Conservation (phyloP, 64 coral and sea anemone species). For the Hydrozoanthus tunicans region DNA sequence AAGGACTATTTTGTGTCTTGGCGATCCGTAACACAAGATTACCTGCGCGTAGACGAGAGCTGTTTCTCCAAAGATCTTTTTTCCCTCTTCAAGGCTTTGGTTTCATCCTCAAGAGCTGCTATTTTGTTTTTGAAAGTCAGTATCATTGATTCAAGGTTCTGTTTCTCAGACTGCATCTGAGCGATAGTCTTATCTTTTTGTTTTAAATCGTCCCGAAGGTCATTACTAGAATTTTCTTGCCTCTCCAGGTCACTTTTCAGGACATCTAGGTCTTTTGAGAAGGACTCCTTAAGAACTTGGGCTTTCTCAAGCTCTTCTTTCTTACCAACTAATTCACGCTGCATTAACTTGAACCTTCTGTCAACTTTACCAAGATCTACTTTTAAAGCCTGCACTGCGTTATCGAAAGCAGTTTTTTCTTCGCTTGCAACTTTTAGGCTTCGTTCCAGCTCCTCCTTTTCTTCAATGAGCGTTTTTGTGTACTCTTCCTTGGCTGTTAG, state of each 20-base stretch:
- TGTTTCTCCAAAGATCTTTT: constrained; percentile 58
- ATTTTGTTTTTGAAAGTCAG: constrained; percentile 52
- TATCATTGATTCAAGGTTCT: constrained; percentile 42
- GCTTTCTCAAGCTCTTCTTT: constrained; percentile 75
- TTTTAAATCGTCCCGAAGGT: constrained; percentile 59
- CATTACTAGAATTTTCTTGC: constrained; percentile 41
- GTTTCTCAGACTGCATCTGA: constrained; percentile 55
- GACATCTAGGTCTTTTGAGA: constrained; percentile 52
- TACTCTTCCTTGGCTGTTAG: constrained; percentile 13
- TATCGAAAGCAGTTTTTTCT: constrained; percentile 76
- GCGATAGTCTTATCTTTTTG: constrained; percentile 51
- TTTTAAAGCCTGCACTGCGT: constrained; percentile 69
- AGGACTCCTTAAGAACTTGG: constrained; percentile 58
- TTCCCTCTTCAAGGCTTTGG: constrained; percentile 37
- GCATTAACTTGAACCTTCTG: constrained; percentile 88
- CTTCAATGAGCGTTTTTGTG: constrained; percentile 50
- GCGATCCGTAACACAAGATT: neutral
- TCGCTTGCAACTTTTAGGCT: constrained; percentile 65
- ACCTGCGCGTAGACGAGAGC: constrained; percentile 69
- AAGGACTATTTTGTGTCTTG: too few relatives aligned
- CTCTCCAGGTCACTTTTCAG: constrained; percentile 60
- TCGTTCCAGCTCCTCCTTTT: constrained; percentile 54
- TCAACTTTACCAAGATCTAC: constrained; percentile 89
- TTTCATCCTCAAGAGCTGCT: constrained; percentile 31
- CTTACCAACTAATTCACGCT: constrained; percentile 71